phyloP scores from a whole-genome alignment of 2,113 vertebrate genomes.

The Platichthys flesus region DNA sequence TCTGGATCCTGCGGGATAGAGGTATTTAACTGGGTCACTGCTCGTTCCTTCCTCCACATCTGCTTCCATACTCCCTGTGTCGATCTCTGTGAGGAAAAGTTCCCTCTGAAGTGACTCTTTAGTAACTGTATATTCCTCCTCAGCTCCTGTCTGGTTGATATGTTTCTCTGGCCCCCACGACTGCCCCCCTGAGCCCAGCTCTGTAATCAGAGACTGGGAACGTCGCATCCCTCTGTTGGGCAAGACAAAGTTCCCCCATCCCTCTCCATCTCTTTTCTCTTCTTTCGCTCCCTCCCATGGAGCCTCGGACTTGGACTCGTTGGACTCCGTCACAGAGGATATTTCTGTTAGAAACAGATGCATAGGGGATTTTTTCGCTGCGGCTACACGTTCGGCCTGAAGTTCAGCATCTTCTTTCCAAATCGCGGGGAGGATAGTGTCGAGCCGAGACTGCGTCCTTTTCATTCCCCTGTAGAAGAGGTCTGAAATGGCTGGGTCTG shows the following conservation, averaged over 20 bases:
- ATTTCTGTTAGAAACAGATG: slow-evolving; percentile 85
- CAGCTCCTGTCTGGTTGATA: slow-evolving; percentile 27
- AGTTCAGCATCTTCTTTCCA: slow-evolving; percentile 84
- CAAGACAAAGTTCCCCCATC: slow-evolving; percentile 67
- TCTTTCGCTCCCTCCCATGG: slow-evolving; percentile 66
- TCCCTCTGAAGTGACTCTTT: slow-evolving; percentile 77
- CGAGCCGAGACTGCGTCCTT: slow-evolving; percentile 84
- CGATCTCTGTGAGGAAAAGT: slow-evolving; percentile 85
- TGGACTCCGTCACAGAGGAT: slow-evolving; percentile 72
- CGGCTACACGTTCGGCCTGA: slow-evolving; percentile 71
- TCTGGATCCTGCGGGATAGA: slow-evolving; percentile 76
- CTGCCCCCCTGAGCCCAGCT: slow-evolving; percentile 75
- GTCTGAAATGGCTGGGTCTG: slow-evolving; percentile 72
- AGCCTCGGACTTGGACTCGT: slow-evolving; percentile 67
- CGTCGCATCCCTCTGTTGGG: slow-evolving; percentile 79
- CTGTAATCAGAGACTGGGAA: slow-evolving; percentile 80
- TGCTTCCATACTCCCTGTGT: slow-evolving; percentile 71
- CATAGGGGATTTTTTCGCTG: slow-evolving; percentile 82
- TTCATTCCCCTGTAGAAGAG: slow-evolving; percentile 84
- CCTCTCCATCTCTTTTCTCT: slow-evolving; percentile 63
- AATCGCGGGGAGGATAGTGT: slow-evolving; percentile 83
- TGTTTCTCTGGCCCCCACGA: slow-evolving; percentile 64
- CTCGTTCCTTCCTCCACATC: slow-evolving; percentile 65
- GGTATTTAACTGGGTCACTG: slow-evolving; percentile 75
- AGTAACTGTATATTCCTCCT: slow-evolving; percentile 41